Evolutionary conservation across 2,113 vertebrate species (phyloP), one percentile per base, ranked within the genome.

Genomic region (Callopanchax toddi): DNA sequence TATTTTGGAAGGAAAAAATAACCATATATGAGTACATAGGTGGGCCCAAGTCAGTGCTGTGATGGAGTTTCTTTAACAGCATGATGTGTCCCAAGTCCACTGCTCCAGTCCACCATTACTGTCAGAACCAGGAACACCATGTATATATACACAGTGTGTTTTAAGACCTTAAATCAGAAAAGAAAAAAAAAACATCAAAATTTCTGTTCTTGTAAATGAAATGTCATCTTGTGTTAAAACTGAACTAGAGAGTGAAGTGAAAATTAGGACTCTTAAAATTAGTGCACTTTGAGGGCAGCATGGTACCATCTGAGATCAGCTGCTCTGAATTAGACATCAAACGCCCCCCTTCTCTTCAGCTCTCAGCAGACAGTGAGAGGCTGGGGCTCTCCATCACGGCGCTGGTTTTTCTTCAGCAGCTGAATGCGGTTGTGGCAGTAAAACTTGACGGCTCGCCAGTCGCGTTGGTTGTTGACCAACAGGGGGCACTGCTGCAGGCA

Each of bases 351-450:
- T 9, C 13, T 51, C 44, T 50, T 13, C 17, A 26, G 3, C 3
- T 21, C 36, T 92, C 83, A 93, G 86, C 91, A 92, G 43, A 91
- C 86, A 0, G 76, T 76, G 36, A 91, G 83, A 0, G 88, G 76
- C 67, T 64, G 68, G 1, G 83, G 87, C 23, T 90, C 79, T 22
- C 54, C 78, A 25, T 89, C 88, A 4, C 92, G 83, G 63, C 85
- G 86, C 85, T 90, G 87, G 57, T 89, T 92, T 61, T 93, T 93
- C 84, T 93, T 93, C 59, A 92, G 79, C 78, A 93, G 82, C 79
- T 93, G 90, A 42, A 93, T 93, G 62, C 91, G 92, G 68, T 93
- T 93, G 89, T 92, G 92, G 78, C 91, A 92, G 79, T 93, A 92
- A 80, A 93, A 93, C 72, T 93, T 93, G 58, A 93, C 90, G 36